Evolutionary conservation across 1,140 invertebrate genomes (phyloP).

Genomic region (Drosophila orosa): DNA sequence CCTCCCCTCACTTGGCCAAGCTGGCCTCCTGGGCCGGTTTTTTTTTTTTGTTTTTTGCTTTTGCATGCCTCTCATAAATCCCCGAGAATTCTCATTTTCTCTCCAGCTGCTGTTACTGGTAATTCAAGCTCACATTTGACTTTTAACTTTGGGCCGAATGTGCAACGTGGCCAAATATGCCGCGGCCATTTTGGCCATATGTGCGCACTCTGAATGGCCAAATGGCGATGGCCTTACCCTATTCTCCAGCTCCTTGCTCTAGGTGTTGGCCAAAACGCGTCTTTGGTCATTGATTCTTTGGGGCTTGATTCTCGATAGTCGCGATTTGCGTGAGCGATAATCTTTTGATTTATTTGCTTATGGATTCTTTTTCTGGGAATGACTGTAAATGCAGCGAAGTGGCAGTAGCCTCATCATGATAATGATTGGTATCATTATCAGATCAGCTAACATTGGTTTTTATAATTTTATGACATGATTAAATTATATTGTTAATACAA

Average conservation of each 20-base stretch:
- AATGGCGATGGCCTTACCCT: constrained; percentile 55
- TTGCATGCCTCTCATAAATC: constrained; percentile 79
- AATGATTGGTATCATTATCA: constrained; percentile 3
- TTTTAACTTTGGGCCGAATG: constrained; percentile 78
- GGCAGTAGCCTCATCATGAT: neutral
- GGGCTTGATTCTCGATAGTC: constrained; percentile 22
- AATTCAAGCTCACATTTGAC: constrained; percentile 81
- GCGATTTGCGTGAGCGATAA: constrained; percentile 48
- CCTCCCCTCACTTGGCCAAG: constrained; percentile 7
- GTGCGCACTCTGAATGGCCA: constrained; percentile 34
- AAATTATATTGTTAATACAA: too few species aligned
- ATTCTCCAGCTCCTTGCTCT: constrained; percentile 49
- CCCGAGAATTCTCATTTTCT: constrained; percentile 76
- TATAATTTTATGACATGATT: constrained; percentile 6
- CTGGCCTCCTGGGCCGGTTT: constrained; percentile 45
- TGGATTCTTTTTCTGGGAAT: constrained; percentile 23
- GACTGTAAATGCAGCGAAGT: neutral
- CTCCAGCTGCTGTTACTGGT: constrained; percentile 52
- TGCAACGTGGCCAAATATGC: constrained; percentile 72
- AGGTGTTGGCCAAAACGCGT: constrained; percentile 49
- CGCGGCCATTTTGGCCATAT: constrained; percentile 69
- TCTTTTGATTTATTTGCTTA: constrained; percentile 50
- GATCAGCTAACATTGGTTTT: constrained; percentile 5
- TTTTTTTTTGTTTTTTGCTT: constrained; percentile 29
- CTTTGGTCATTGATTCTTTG: constrained; percentile 39